Conservation (phyloP, 2,888 invertebrate genomes). For the Eristalis pertinax region DNA sequence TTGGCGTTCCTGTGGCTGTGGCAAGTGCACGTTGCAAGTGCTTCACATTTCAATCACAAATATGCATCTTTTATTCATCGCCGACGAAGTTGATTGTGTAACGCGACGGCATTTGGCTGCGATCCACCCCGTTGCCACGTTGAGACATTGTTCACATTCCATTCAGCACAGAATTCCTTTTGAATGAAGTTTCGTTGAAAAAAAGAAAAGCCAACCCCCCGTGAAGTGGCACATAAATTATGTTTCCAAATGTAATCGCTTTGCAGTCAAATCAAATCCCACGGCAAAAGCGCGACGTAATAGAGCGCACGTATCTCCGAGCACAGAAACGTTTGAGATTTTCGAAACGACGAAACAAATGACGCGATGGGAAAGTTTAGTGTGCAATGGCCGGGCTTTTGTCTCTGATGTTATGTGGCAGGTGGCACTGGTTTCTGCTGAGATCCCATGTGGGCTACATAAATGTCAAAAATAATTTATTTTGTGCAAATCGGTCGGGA, state of each 20-base stretch:
- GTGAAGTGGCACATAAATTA: neutral
- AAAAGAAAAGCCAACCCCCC: neutral
- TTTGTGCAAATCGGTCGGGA: neutral
- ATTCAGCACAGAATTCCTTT: too few species aligned
- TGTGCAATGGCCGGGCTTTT: neutral
- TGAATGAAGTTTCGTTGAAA: too few species aligned
- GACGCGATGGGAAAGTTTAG: neutral
- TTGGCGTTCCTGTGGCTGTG: too few species aligned
- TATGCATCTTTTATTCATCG: too few species aligned
- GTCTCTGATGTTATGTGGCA: neutral
- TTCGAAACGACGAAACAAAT: neutral
- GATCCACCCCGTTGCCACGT: too few species aligned
- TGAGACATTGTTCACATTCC: too few species aligned
- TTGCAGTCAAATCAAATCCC: neutral
- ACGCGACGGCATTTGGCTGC: too few species aligned
- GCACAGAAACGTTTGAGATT: neutral
- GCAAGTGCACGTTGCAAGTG: too few species aligned
- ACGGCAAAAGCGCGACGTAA: neutral
- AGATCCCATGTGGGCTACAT: neutral
- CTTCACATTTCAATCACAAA: too few species aligned
- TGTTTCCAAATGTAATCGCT: neutral
- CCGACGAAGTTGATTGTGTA: too few species aligned
- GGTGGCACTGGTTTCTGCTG: neutral
- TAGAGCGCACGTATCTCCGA: neutral
- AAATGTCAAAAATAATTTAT: neutral